Conservation (phyloP, 1,140 invertebrate genomes). For the Drosophila pandora region DNA sequence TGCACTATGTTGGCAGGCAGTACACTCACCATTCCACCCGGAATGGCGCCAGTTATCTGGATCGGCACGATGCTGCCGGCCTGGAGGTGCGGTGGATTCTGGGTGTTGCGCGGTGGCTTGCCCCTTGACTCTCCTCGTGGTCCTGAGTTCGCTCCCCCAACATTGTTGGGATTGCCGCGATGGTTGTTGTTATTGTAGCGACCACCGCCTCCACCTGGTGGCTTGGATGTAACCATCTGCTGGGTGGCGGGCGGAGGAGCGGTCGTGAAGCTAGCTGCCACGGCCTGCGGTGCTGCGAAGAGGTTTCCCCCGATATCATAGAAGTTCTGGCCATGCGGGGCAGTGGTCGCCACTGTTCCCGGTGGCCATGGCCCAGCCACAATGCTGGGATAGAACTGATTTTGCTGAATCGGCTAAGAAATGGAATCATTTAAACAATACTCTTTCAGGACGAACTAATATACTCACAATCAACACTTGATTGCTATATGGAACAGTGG, state of each 20-base stretch:
- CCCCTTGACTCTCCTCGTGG: slow-evolving; percentile 64
- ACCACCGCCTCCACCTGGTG: slow-evolving; percentile 69
- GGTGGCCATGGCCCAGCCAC: slow-evolving; percentile 71
- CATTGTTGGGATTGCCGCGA: slow-evolving; percentile 69
- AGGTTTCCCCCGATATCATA: slow-evolving; percentile 89
- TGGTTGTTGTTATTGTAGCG: slow-evolving; percentile 72
- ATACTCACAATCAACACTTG: slow-evolving; percentile 89
- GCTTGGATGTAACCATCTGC: slow-evolving; percentile 68
- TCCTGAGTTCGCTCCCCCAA: slow-evolving; percentile 47
- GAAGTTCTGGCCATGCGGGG: slow-evolving; percentile 85
- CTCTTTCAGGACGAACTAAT: no score
- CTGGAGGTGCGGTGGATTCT: slow-evolving; percentile 61
- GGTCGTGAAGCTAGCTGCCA: slow-evolving; percentile 85
- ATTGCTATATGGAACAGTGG: slow-evolving; percentile 86
- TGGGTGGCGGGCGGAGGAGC: slow-evolving; percentile 72
- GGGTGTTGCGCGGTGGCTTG: slow-evolving; percentile 66
- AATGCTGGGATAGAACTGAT: slow-evolving; percentile 77
- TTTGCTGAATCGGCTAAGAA: slow-evolving; percentile 82
- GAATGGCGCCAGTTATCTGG: slow-evolving; percentile 56
- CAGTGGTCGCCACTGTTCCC: slow-evolving; percentile 84
- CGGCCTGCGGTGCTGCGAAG: slow-evolving; percentile 88
- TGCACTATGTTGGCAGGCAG: slow-evolving; percentile 66
- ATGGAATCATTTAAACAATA: not conserved
- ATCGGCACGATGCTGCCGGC: slow-evolving; percentile 68
- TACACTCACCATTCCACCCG: slow-evolving; percentile 68